These are phyloP conservation scores for Ormia ochracea DNA, from an alignment of 2,888 invertebrate genomes.

Conservation along the genomic window DNA sequence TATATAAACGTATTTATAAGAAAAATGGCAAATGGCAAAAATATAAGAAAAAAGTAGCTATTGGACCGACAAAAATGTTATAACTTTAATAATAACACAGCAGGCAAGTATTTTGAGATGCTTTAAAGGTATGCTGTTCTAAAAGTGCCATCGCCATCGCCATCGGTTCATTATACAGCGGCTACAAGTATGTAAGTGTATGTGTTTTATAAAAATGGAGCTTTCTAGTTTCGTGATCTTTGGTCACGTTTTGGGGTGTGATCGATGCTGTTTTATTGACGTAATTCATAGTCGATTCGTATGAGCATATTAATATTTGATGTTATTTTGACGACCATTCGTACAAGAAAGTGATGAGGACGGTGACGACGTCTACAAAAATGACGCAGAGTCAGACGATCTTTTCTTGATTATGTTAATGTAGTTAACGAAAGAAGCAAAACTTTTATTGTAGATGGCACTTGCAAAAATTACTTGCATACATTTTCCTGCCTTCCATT, in stretches of 20 bases:
- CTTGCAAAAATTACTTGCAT: slow-evolving; percentile 38
- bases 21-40: background rate
- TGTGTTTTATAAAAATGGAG: slow-evolving; percentile 54
- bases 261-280: slow-evolving; percentile 74
- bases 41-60: slow-evolving; percentile 40
- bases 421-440: background rate
- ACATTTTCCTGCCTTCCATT: slow-evolving; percentile 29
- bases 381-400: slow-evolving; percentile 21
- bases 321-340: slow-evolving; percentile 52
- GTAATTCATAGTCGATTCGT: slow-evolving; percentile 69
- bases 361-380: slow-evolving; percentile 5
- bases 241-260: slow-evolving; percentile 74
- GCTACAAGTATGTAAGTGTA: background rate
- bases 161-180: slow-evolving; percentile 36
- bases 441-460: slow-evolving; percentile 55
- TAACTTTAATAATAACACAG: slow-evolving; percentile 48
- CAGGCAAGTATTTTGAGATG: background rate
- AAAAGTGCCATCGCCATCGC: background rate
- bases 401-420: slow-evolving; percentile 22
- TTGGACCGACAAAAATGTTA: slow-evolving; percentile 48
- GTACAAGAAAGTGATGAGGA: slow-evolving; percentile 15
- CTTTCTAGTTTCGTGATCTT: slow-evolving; percentile 69
- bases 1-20: background rate
- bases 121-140: slow-evolving; percentile 6
- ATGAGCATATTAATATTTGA: slow-evolving; percentile 60